Percentiles rank a stretch among this genome's conserved stretches.
Conservation (phyloP, 2,888 invertebrate species). For the Liopterus haemorrhoidalis region DNA sequence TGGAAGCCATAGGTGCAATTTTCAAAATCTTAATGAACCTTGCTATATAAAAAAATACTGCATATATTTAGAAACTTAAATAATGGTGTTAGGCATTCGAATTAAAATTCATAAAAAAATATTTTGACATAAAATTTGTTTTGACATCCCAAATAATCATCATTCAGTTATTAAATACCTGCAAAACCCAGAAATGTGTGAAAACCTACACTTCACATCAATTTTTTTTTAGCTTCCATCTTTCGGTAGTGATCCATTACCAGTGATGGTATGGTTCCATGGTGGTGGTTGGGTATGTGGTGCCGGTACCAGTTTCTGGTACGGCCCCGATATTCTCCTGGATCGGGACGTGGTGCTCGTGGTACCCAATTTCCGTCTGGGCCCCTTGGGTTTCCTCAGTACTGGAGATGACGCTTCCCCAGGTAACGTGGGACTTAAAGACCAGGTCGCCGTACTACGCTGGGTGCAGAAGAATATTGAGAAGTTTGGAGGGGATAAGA, state of each 20-base stretch:
- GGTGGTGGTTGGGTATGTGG: slow-evolving; percentile 74
- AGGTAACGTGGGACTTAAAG: slow-evolving; percentile 46
- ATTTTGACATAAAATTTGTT: too few species aligned
- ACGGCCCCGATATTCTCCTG: slow-evolving; percentile 64
- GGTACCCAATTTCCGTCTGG: slow-evolving; percentile 62
- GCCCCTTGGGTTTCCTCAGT: slow-evolving; percentile 43
- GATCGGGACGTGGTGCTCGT: slow-evolving; percentile 66
- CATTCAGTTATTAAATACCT: too few species aligned
- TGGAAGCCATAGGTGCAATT: too few species aligned
- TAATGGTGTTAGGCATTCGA: too few species aligned
- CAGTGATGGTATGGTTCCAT: slow-evolving; percentile 71
- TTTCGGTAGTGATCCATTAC: slow-evolving; percentile 41
- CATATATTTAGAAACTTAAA: too few species aligned
- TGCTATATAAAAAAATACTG: too few species aligned
- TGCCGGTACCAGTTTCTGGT: slow-evolving; percentile 59
- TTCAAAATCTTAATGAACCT: too few species aligned
- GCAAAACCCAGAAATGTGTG: too few species aligned
- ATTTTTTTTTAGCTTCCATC: slow-evolving; percentile 30
- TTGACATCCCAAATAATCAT: too few species aligned
- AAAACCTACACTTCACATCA: too few species aligned
- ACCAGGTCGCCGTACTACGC: slow-evolving; percentile 42
- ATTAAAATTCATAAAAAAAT: too few species aligned
- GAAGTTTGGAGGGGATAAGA: slow-evolving; percentile 43
- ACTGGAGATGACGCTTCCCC: slow-evolving; percentile 43
- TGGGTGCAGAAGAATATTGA: slow-evolving; percentile 43